Base-by-base conservation (phyloP, 2,888 invertebrate species). In the Lamproptera curius region DNA sequence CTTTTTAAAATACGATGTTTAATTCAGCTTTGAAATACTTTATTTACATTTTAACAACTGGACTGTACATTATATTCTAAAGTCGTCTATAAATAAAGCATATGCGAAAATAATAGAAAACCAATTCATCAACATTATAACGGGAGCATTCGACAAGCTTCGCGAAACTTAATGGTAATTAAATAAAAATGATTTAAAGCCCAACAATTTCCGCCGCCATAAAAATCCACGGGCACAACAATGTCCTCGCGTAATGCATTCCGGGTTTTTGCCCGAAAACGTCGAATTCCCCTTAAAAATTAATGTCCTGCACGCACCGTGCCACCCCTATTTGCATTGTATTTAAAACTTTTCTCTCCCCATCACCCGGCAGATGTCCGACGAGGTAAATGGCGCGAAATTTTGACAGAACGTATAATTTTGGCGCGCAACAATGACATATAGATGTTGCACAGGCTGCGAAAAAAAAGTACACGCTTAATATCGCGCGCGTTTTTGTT, bases 281-380 rank as follows among this genome's bases (percentile, higher is more conserved):
- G 71, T 57, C 67, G 62, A 67, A 73, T 79, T 80, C 73, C 77
- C 84, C 86, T 83, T 78, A 84, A 87, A 87, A 86, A 80, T 78
- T 76, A 73, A 85, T 82, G 79, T 81, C 70, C 67, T 64, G 64
- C 63, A 57, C 64, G 65, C 61, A 49, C 43, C 40, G 16, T 14
- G 13, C 71, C 68, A 67, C 82, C 84, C 84, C 81, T 83, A 86
- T 86, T 86, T 86, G 83, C 83, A 85, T 86, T 87, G 86, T 83
- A 70, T 68, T 75, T 73, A 76, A 80, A 61, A 55, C 59, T 65
- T 63, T 73, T 82, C 84, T 83, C 64, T 59, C 73, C 70, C 65
- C 16, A 2, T 57, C 53, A 57, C 50, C 57, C 71, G 71, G 78
- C 87, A 87, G 85, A 85, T 87, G 87, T 73, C 75, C 75, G 61